A percentile compares a stretch with the other conserved stretches of the same genome.
These are phyloP conservation scores for Branchipolynoe longqiensis DNA, from an alignment of 2,888 invertebrate genomes.

Conservation along the genomic window DNA sequence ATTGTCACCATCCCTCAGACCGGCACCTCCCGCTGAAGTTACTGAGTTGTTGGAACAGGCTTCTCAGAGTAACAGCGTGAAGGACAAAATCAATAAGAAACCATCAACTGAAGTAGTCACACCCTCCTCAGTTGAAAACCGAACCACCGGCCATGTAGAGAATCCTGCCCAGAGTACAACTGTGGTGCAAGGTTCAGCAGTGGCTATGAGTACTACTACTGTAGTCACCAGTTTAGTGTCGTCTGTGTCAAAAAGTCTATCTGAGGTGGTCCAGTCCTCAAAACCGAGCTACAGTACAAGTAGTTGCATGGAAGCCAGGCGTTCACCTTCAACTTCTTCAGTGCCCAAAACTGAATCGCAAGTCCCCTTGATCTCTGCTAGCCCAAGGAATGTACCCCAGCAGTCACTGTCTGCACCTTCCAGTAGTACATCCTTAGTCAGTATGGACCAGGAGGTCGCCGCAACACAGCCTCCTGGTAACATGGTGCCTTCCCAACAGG, in stretches of 20 bases:
- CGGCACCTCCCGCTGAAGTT: not conserved
- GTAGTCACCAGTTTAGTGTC: not conserved
- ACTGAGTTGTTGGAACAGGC: not conserved
- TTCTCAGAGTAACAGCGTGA: not conserved
- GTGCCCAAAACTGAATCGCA: not conserved
- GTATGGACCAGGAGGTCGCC: not conserved
- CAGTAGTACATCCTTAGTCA: not conserved
- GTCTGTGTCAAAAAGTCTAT: no score
- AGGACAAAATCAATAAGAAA: not conserved
- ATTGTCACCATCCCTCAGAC: not conserved
- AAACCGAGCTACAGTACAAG: no score
- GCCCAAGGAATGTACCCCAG: not conserved
- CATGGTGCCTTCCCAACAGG: slow-evolving; percentile 27
- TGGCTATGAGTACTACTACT: not conserved
- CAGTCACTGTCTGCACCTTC: not conserved
- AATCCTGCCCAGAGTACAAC: not conserved
- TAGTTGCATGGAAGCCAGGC: not conserved
- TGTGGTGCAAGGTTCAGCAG: no score
- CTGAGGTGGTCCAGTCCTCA: no score
- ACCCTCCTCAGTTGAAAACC: not conserved
- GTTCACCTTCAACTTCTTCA: not conserved
- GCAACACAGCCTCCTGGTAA: not conserved
- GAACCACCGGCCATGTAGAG: not conserved
- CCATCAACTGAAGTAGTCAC: not conserved
- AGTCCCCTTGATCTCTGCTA: not conserved